Evolutionary conservation across 2,888 invertebrate genomes (phyloP), one percentile per base, ranked within the genome.

Genomic region (Heliconius erato): DNA sequence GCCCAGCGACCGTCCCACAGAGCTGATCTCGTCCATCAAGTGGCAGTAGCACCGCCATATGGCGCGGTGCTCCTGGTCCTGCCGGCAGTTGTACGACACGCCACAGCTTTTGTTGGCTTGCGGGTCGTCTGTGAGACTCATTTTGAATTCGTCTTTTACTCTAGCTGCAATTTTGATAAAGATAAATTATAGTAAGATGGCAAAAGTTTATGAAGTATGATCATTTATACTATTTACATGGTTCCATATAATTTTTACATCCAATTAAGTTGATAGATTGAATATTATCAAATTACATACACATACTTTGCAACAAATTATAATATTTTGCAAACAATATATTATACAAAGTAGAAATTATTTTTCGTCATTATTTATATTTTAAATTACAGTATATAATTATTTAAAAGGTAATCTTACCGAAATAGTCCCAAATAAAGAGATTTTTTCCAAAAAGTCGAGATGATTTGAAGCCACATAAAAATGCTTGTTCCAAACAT

Each of bases 381-480:
- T n/a, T 12, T 63, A 11, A n/a, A 3, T 63, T 63, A 54, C 7
- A n/a, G 14, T 65, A 65, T 26, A 28, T 14, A 67, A 67, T 28
- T 67, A 67, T 7, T 67, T 77, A n/a, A n/a, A 78, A 68, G 32
- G 14, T 16, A 59, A 63, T 93, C 96, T 96, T 94, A 99, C 99
- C 98, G 90, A 99, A 98, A 94, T 98, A 99, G 93, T 99, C 99
- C 99, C 99, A 99, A 86, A 99, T 97, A 91, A 99, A 99, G 86
- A 99, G 97, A 95, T 99, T 99, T 88, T 98, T 97, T 44, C 99
- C 98, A 92, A 99, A 99, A 88, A 99, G 97, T 83, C 99, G 96
- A 4, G 98, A 97, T 11, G 99, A 99, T 89, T 98, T 98, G 93
- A 99, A 99, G 12, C 99, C 99, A 89, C 98, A 98, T n/a, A 99